Evolutionary conservation across 2,888 invertebrate genomes (phyloP).

Genomic region (Eupithecia tripunctaria): DNA sequence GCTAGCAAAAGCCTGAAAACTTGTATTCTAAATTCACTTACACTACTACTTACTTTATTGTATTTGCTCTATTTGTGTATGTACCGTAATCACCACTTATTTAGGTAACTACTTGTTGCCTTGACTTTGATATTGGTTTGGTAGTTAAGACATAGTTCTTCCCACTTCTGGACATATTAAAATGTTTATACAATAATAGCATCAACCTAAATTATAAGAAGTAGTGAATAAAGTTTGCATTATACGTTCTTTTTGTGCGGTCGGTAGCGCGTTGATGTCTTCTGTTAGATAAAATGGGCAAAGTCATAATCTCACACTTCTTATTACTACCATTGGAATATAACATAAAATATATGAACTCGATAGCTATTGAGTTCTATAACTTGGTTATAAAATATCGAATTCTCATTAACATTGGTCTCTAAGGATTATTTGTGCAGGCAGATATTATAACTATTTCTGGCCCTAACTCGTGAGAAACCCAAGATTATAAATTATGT

Average conservation of each 20-base stretch:
- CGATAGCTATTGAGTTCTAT: slow-evolving; percentile 4
- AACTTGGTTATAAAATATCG: neutral
- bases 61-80: neutral
- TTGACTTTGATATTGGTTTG: no score
- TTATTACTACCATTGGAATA: neutral
- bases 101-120: neutral
- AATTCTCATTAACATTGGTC: neutral
- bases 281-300: slow-evolving; percentile 23
- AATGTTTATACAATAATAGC: neutral
- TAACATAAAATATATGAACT: slow-evolving; percentile 5
- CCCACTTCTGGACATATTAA: neutral
- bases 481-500: neutral
- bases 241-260: slow-evolving; percentile 5
- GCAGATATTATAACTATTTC: neutral
- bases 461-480: neutral
- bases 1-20: neutral
- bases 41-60: no score
- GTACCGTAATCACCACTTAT: neutral
- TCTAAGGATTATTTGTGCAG: neutral
- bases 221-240: neutral
- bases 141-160: neutral
- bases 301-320: neutral
- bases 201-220: neutral
- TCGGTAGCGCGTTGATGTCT: slow-evolving; percentile 41
- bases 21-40: no score